phyloP scores from a whole-genome alignment of 2,113 vertebrate genomes.

The Dunckerocampus dactyliophorus region DNA sequence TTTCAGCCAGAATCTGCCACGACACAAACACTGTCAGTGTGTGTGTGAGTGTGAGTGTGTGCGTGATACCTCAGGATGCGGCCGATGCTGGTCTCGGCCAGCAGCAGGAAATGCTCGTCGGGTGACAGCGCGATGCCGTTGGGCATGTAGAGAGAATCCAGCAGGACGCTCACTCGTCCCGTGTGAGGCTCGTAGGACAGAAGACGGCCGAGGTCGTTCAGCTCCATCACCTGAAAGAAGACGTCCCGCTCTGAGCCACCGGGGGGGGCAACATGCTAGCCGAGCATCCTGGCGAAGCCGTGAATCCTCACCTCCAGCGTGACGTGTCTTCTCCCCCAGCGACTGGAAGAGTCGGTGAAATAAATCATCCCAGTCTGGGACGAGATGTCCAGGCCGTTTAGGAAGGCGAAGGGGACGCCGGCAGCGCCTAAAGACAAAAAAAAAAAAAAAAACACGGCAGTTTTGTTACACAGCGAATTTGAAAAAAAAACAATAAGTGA shows the following conservation, averaged over 20 bases:
- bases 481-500: not conserved
- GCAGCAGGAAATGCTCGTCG: slow-evolving; percentile 59
- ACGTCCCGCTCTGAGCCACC: not conserved
- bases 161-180: slow-evolving; percentile 41
- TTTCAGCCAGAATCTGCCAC: slow-evolving; percentile 66
- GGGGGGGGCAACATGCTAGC: no score
- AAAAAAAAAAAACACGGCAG: no score
- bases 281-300: no score
- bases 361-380: slow-evolving; percentile 61
- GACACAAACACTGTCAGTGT: not conserved
- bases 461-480: not conserved
- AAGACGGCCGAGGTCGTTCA: slow-evolving; percentile 64
- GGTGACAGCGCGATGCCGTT: slow-evolving; percentile 69
- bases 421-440: slow-evolving; percentile 50
- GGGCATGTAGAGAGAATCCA: slow-evolving; percentile 71
- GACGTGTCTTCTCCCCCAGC: slow-evolving; percentile 71
- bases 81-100: slow-evolving; percentile 71
- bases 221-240: slow-evolving; percentile 65
- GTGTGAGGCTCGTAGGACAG: slow-evolving; percentile 59
- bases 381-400: slow-evolving; percentile 73
- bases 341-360: slow-evolving; percentile 75
- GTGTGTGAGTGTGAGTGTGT: not conserved
- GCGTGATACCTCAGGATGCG: slow-evolving; percentile 56
- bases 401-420: slow-evolving; percentile 67
- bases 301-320: slow-evolving; percentile 63